phyloP scores from a whole-genome alignment of 2,888 invertebrate genomes.

The Microchrysa polita region DNA sequence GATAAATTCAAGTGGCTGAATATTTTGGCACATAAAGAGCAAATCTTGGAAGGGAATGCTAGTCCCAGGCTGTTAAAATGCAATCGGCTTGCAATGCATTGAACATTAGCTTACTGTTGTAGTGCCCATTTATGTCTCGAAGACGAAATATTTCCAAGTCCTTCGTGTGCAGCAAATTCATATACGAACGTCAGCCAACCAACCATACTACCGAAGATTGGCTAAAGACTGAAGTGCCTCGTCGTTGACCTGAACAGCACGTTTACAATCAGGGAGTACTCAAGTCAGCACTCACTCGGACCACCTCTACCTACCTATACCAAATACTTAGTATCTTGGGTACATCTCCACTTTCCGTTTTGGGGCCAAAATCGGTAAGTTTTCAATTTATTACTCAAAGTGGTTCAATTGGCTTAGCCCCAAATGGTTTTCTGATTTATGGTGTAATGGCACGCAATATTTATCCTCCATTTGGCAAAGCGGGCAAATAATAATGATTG shows the following conservation, averaged over 20 bases:
- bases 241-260: not conserved
- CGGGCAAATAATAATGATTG: constrained; percentile 50
- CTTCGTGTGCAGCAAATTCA: not conserved
- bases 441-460: constrained; percentile 59
- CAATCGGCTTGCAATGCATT: not conserved
- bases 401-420: constrained; percentile 57
- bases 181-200: no score
- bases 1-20: constrained; percentile 46
- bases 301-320: no score
- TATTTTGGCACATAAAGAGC: constrained; percentile 47
- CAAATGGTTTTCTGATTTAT: constrained; percentile 61
- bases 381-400: constrained; percentile 59
- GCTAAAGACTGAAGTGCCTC: no score
- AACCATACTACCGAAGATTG: no score
- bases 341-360: constrained; percentile 30
- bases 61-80: not conserved
- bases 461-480: constrained; percentile 48
- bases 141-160: not conserved
- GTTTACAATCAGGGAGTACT: no score
- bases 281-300: no score
- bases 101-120: not conserved
- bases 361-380: constrained; percentile 56
- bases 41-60: not conserved
- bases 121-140: not conserved
- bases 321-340: not conserved